Conservation (phyloP, 2,113 vertebrate species). For the Serinus canaria region DNA sequence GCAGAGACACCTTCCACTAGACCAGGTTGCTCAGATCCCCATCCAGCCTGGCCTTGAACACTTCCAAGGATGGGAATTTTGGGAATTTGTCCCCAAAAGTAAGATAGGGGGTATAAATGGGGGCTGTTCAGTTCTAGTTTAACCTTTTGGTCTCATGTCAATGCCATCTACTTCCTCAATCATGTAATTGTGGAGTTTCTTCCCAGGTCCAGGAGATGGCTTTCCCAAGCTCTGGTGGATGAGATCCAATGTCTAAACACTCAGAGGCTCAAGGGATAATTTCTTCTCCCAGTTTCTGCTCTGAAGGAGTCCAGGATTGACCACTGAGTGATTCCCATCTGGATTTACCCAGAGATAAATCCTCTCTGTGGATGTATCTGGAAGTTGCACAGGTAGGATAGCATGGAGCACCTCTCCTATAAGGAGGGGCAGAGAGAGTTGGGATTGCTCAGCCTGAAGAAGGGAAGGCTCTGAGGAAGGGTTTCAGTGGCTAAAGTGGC, state of each 20-base stretch:
- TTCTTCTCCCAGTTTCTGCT: background rate
- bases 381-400: rapidly evolving
- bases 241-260: background rate
- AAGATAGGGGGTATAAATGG: background rate
- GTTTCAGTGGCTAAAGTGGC: background rate
- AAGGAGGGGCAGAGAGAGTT: background rate
- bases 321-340: background rate
- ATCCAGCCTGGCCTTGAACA: background rate
- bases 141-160: rapidly evolving
- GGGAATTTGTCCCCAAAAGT: background rate
- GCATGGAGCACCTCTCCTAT: background rate
- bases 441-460: background rate
- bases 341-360: background rate
- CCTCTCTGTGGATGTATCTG: background rate
- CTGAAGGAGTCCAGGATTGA: background rate
- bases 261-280: background rate
- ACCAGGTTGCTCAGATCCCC: background rate
- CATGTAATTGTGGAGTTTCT: rapidly evolving
- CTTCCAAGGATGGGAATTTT: background rate
- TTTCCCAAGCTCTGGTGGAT: background rate
- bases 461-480: background rate
- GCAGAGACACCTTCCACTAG: background rate
- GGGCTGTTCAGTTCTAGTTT: background rate
- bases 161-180: rapidly evolving
- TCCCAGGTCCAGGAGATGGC: background rate